Conservation (phyloP, 2,888 invertebrate genomes). For the Spatulosminthurus flaviceps region DNA sequence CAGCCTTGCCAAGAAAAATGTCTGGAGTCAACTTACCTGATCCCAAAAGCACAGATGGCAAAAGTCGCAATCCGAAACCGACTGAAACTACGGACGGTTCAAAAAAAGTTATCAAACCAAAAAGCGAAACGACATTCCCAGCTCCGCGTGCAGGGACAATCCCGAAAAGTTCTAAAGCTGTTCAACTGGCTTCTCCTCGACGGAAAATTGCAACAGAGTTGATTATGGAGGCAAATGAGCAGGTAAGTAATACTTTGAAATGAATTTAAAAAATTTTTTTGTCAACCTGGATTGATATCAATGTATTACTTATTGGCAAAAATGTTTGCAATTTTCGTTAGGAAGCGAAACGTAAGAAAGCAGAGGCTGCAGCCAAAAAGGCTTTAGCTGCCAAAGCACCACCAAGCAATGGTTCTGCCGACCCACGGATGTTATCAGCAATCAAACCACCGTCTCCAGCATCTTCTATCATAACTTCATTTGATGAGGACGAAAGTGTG, state of each 20-base stretch:
- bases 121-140: not conserved
- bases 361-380: not conserved
- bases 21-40: not conserved
- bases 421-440: not conserved
- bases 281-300: not conserved
- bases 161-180: not conserved
- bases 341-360: constrained; percentile 1
- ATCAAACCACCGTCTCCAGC: not conserved
- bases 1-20: constrained; percentile 10
- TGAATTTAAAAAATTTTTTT: not conserved
- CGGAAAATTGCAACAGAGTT: not conserved
- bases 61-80: not conserved
- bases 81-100: not conserved
- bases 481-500: not conserved
- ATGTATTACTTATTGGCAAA: no score
- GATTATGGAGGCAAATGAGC: constrained; percentile 14
- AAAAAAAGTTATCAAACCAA: not conserved
- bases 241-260: constrained; percentile 3
- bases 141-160: not conserved
- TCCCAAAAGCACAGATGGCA: not conserved
- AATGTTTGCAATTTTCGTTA: not conserved
- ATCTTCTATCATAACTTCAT: constrained; percentile 5
- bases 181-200: not conserved
- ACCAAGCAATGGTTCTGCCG: not conserved
- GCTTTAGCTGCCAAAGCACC: not conserved